Base-by-base conservation (phyloP, 2,113 vertebrate genomes). In the Oreochromis spilurus region DNA sequence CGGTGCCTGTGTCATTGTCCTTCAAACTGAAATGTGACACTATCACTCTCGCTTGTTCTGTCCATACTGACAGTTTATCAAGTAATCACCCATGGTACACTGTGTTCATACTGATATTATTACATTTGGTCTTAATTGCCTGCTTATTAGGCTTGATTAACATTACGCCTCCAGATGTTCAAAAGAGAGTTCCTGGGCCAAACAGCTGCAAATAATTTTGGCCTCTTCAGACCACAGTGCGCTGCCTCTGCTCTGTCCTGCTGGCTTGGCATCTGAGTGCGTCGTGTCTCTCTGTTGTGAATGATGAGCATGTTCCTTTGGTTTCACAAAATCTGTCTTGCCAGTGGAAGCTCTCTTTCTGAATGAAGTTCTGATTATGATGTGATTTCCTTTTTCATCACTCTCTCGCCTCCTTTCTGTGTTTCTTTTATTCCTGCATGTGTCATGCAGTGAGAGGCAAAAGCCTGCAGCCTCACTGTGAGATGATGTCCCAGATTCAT, bases 401-500 rank as follows among this genome's bases (percentile, higher is more conserved):
- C 84, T 79, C 87, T 80, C 86, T 87, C 45, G 34, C 83, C 84
- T 82, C 43, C 65, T 81, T 54, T 91, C 85, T 92, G 72, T 93
- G 79, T 86, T 62, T 89, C 85, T 92, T 92, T 93, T 91, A 80
- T 90, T 93, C 83, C 84, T 92, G 92, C 84, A 90, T 89, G 91
- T 94, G 95, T 94, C 94, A 93, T 58, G 87, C 94, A 87, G 93
- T 83, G 93, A 91, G 83, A 94, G 88, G 92, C 85, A 90, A 90
- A 93, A 89, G 91, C 91, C 90, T 93, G 93, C 94, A 96, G 94
- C 91, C 92, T 92, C 84, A 93, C 88, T 92, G 92, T 93, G 92
- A 94, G 92, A 95, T 95, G 94, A 95, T 95, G 94, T 96, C 95
- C 94, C 92, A 95, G 92, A 96, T 95, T 96, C 94, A 96, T 96